These are phyloP conservation scores for Thunnus thynnus DNA, from an alignment of 2,113 vertebrate genomes.

Conservation along the genomic window DNA sequence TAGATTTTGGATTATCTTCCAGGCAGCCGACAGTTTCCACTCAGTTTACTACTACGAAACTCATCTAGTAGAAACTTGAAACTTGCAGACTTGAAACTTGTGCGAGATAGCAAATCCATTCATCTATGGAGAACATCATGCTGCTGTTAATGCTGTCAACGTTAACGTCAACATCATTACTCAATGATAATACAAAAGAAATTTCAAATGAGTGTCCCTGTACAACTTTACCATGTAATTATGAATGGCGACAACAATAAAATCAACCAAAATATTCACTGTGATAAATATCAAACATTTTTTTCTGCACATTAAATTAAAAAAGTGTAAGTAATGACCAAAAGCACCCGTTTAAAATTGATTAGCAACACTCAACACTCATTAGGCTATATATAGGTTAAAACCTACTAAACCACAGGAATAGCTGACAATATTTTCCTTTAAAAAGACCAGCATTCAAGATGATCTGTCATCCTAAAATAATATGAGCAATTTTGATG, in stretches of 20 bases:
- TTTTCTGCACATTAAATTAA: neutral
- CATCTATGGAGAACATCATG: neutral
- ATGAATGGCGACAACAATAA: neutral
- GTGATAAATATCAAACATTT: too few species aligned
- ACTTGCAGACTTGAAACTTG: slow-evolving; percentile 40
- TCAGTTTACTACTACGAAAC: slow-evolving; percentile 41
- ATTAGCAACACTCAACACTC: too few species aligned
- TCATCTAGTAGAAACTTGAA: slow-evolving; percentile 11
- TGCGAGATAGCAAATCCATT: slow-evolving; percentile 11
- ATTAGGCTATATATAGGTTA: too few species aligned
- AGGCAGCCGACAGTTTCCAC: slow-evolving; percentile 6
- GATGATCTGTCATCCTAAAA: too few species aligned
- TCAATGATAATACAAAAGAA: neutral
- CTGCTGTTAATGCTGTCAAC: neutral
- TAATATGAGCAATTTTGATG: too few species aligned
- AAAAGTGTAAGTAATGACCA: neutral
- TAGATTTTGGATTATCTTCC: neutral
- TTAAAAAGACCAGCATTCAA: too few species aligned
- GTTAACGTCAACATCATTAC: neutral
- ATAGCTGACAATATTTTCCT: too few species aligned
- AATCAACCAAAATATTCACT: neutral
- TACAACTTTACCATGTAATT: neutral
- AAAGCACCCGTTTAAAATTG: too few species aligned
- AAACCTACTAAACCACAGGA: too few species aligned
- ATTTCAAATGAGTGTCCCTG: too few species aligned